A percentile compares a stretch with the other conserved stretches of the same genome.
phyloP scores from a whole-genome alignment of 2,888 invertebrate genomes.

The Schizotus pectinicornis region DNA sequence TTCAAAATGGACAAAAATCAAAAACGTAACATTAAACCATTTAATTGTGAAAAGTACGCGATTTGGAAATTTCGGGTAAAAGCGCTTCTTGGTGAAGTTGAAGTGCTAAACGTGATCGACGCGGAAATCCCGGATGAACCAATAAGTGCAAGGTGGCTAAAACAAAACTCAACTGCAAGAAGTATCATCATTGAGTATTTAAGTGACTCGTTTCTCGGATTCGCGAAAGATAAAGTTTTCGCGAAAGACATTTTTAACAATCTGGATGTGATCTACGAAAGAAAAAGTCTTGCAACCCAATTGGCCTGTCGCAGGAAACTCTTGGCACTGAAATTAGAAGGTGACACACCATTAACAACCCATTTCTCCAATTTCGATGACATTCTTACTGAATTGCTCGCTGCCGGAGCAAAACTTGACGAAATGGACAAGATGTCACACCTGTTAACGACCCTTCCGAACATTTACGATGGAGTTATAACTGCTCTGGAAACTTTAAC shows the following conservation, averaged over 20 bases:
- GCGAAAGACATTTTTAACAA: constrained; percentile 11
- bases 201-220: constrained; percentile 16
- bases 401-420: constrained; percentile 48
- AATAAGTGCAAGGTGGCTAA: background rate
- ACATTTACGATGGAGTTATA: constrained; percentile 49
- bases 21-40: background rate
- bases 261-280: constrained; percentile 17
- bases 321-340: constrained; percentile 35
- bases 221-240: constrained; percentile 11
- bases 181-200: constrained; percentile 15
- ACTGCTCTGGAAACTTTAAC: constrained; percentile 51
- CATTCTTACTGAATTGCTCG: constrained; percentile 44
- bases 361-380: constrained; percentile 50
- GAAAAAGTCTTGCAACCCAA: constrained; percentile 40
- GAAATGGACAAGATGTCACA: constrained; percentile 51
- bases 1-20: background rate
- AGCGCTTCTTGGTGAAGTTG: background rate
- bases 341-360: constrained; percentile 30
- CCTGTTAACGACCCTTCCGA: constrained; percentile 49
- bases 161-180: constrained; percentile 11
- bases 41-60: background rate
- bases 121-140: background rate
- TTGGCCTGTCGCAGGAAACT: constrained; percentile 38
- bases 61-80: constrained; percentile 2
- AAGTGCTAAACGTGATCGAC: background rate